Conservation (phyloP, 2,888 invertebrate species). For the Girardia tigrina region DNA sequence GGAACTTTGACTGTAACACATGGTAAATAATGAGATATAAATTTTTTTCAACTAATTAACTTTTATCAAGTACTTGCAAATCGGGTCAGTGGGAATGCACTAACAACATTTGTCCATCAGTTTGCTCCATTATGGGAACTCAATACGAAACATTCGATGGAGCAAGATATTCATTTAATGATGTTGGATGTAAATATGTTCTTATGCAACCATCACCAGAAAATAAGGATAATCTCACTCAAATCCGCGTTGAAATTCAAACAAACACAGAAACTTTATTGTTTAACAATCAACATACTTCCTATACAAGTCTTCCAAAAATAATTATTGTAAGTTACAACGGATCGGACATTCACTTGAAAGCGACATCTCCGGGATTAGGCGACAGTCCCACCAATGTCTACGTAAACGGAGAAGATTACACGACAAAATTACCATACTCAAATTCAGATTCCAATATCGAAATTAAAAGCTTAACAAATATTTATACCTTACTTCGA, state of each 20-base stretch:
- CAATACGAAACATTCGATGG: slow-evolving; percentile 44
- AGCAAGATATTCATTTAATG: slow-evolving; percentile 38
- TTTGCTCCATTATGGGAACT: slow-evolving; percentile 41
- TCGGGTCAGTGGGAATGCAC: slow-evolving; percentile 41
- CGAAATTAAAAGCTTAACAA: slow-evolving; percentile 15
- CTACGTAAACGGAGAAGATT: slow-evolving; percentile 21
- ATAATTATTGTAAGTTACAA: neutral
- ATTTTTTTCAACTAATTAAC: neutral
- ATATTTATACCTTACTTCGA: slow-evolving; percentile 25
- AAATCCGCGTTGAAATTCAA: slow-evolving; percentile 25
- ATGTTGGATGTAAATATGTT: slow-evolving; percentile 39
- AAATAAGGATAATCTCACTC: slow-evolving; percentile 21
- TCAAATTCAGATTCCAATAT: neutral
- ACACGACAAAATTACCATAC: slow-evolving; percentile 28
- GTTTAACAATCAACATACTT: neutral
- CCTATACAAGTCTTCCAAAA: slow-evolving; percentile 31
- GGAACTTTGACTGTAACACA: slow-evolving; percentile 44
- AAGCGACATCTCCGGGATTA: slow-evolving; percentile 5
- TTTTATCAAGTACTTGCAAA: slow-evolving; percentile 33
- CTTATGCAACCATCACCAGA: slow-evolving; percentile 38
- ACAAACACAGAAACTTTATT: slow-evolving; percentile 13
- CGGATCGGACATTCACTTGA: slow-evolving; percentile 21
- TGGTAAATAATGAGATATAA: slow-evolving; percentile 40
- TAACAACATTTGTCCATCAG: slow-evolving; percentile 40
- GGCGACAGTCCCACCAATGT: slow-evolving; percentile 27